A percentile compares a stretch with the other conserved stretches of the same genome.
Conservation (phyloP, 1,140 invertebrate species). For the Drosophila pachea region DNA sequence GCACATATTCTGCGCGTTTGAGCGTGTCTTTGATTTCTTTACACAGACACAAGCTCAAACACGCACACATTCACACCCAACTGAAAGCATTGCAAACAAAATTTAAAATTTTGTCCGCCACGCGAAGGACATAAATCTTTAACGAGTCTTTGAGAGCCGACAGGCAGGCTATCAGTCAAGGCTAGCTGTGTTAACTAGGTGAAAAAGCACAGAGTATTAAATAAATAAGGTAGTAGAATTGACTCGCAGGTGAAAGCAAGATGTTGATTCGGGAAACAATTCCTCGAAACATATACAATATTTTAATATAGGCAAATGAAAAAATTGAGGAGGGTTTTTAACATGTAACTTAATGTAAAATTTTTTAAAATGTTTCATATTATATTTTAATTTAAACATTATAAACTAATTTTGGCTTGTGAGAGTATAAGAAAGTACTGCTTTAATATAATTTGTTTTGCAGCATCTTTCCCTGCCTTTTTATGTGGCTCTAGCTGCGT, state of each 20-base stretch:
- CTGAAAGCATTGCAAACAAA: constrained; percentile 30
- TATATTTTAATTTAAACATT: not conserved
- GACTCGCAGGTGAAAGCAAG: not conserved
- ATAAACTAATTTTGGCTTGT: not conserved
- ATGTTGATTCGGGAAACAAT: not conserved
- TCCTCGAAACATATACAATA: no score
- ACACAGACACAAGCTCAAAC: constrained; percentile 20
- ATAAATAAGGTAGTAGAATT: not conserved
- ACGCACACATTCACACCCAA: not conserved
- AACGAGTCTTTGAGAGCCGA: constrained; percentile 44
- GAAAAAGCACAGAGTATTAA: constrained; percentile 3
- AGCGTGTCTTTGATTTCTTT: constrained; percentile 56
- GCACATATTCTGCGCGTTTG: constrained; percentile 24
- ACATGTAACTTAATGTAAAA: no score
- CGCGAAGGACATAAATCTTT: constrained; percentile 64
- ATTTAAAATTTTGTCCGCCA: constrained; percentile 52
- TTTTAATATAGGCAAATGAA: no score
- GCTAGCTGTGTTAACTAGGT: constrained; percentile 2
- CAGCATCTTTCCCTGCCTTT: constrained; percentile 22
- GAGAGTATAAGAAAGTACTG: constrained; percentile 12
- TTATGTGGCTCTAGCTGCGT: constrained; percentile 15
- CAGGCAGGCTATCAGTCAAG: constrained; percentile 4
- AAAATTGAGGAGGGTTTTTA: no score
- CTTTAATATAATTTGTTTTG: constrained; percentile 5
- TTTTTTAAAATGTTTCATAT: no score